Evolutionary conservation across 2,888 invertebrate species (phyloP), one percentile per base, ranked within the genome.

Genomic region (Sisyra terminalis): DNA sequence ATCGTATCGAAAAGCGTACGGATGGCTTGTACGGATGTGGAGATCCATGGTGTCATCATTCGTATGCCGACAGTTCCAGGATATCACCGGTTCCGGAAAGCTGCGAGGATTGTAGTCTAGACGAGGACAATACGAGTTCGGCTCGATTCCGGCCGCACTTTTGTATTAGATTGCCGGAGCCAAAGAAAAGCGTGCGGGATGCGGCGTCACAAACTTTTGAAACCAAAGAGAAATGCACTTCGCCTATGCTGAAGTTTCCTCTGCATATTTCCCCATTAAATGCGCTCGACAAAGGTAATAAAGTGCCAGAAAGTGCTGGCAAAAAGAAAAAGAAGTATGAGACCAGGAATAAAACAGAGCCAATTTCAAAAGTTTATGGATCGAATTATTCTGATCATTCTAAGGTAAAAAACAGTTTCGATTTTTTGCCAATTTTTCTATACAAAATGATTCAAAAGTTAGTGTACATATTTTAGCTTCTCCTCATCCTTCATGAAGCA

Each of bases 141-240:
- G 57, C 55, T 36, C 58, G 58, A 2, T 61, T 58, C 47, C 58
- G 59, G 2, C 57, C 59, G 2, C 61, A 62, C 46, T 59, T 59
- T 46, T 63, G 62, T 45, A 58, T 57, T 1, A 53, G 55, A 29
- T 49, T 57, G 3, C 49, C 55, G 15, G 57, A 56, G 17, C 57
- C 54, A 40, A 50, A 49, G 45, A 47, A 46, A 36, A 50, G 48
- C 40, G 51, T 54, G 16, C 50, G 59, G 47, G 71, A 71, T 48
- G 71, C 63, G 1, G 64, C 67, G 3, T 68, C 70, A 39, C 72
- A 71, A 51, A 71, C 72, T 7, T 58, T 58, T 43, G 61, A 63
- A 49, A 61, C 61, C 58, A 56, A 61, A 9, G 62, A 61, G 47
- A 62, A 62, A 47, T 60, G 60, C 46, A 63, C 62, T 9, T 63